These are phyloP conservation scores for Empidonax traillii DNA, from an alignment of 2,113 vertebrate species.

Conservation along the genomic window DNA sequence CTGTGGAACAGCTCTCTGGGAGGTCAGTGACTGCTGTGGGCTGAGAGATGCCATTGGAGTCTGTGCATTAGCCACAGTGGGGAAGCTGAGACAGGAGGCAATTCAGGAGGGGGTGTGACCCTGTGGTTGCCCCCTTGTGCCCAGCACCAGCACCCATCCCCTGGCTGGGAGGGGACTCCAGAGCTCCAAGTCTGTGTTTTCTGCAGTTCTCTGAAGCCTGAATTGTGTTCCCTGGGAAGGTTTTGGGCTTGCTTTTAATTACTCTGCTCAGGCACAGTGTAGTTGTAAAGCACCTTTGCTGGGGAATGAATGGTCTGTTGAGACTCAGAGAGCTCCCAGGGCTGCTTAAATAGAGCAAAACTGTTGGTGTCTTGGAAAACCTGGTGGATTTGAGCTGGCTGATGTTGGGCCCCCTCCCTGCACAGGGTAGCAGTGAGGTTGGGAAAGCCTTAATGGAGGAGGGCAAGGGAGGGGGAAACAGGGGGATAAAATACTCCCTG, in stretches of 20 bases:
- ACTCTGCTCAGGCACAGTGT: fast-evolving
- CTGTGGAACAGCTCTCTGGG: fast-evolving
- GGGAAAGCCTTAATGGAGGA: background rate
- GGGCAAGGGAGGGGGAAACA: background rate
- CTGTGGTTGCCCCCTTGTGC: background rate
- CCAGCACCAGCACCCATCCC: fast-evolving
- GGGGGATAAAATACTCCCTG: background rate
- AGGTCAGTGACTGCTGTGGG: background rate
- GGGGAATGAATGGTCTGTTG: background rate
- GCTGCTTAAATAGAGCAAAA: background rate
- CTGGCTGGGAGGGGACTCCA: background rate
- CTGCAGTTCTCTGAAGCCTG: background rate
- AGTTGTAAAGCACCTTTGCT: background rate
- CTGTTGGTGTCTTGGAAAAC: background rate
- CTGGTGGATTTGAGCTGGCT: fast-evolving
- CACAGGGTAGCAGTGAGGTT: fast-evolving
- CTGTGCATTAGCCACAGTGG: background rate
- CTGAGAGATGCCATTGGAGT: fast-evolving
- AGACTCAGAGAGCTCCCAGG: background rate
- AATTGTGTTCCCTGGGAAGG: background rate
- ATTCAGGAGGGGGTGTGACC: background rate
- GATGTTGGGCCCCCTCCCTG: background rate
- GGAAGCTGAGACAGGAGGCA: background rate
- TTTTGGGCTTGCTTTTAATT: background rate
- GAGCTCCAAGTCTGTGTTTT: background rate